Base-by-base conservation (phyloP, 2,888 invertebrate genomes). In the Hirudinaria manillensis region DNA sequence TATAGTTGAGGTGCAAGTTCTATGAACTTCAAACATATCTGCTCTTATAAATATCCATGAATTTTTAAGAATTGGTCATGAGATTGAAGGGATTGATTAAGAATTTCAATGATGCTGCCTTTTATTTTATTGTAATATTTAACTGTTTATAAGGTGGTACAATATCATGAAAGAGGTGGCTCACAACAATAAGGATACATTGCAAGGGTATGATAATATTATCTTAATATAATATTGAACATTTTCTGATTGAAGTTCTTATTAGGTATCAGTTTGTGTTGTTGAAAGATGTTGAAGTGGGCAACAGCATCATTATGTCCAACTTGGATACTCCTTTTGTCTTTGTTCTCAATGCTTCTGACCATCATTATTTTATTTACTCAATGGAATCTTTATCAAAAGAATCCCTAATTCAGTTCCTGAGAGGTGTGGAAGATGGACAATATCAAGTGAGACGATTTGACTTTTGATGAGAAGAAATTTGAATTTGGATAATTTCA, bases 291-390 rank as follows among this genome's bases (percentile, higher is more conserved):
- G 91, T 92, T 3, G 93, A 94, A 75, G 88, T 97, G 78, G 94
- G 93, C 19, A 96, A 95, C 87, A 93, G 92, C 75, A 94, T 98
- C 81, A 94, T 93, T 19, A 93, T 97, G 92, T 90, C 90, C 78
- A 89, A 91, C 0, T 88, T 93, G 38, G 56, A 74, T 51, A n/a
- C 75, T n/a, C 96, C 97, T 0, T 91, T 92, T 85, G 86, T 97
- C 75, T 87, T 98, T 74, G 93, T 97, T 0, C 89, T 98, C 74
- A 95, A 98, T 85, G 92, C 95, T 0, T 91, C 92, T 21, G 93
- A 94, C 2, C 92, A 92, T 84, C 92, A 94, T 83, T 95, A 94
- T 86, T 94, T 94, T 84, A 88, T 96, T 82, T 93, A 94, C 38
- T 91, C 92, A 82, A 82, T 83, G 32, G 72, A 70, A 3, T 68